Evolutionary conservation across 2,888 invertebrate genomes (phyloP), one percentile per base, ranked within the genome.

Genomic region (Leucophora obtusa): DNA sequence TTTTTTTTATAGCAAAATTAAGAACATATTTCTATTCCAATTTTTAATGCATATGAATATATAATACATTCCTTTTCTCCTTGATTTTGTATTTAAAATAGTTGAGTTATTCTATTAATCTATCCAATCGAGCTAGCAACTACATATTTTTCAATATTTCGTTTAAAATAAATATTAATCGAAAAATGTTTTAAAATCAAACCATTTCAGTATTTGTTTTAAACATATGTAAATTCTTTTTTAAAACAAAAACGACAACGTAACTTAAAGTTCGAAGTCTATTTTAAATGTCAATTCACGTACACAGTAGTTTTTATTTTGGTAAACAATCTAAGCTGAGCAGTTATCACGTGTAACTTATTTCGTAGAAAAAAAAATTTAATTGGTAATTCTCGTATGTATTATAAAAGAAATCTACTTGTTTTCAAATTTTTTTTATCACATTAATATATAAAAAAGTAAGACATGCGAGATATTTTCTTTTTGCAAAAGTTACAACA

Each of bases 171-270:
- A 14, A 21, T 7, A 21, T 14, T 18, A 21, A 2, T 24, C 24
- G 54, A 14, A 24, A 24, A 17, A 18, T 15, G 6, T 53, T 53
- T 18, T 1, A 21, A 66, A 66, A 65, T 24, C 14, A 43, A 59
- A 73, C 79, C 79, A 58, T 63, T 79, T 62, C 78, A 73, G 79
- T 79, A 79, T 75, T 79, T 71, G 35, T 58, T 70, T 17, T 59
- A n/a, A 43, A 60, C 50, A 60, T 24, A 3, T 28, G 7, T 28
- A 28, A 33, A 51, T 24, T 38, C 17, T 10, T 58, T n/a, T 28
- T 28, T 18, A 14, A 60, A 63, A 21, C 1, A 3, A 33, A 63
- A 8, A n/a, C 11, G 4, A 50, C n/a, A n/a, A n/a, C n/a, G n/a
- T n/a, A n/a, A n/a, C n/a, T n/a, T n/a, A n/a, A n/a, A 50, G 11